Evolutionary conservation across 2,888 invertebrate species (phyloP), one percentile per base, ranked within the genome.

Genomic region (Aphodius granarius): DNA sequence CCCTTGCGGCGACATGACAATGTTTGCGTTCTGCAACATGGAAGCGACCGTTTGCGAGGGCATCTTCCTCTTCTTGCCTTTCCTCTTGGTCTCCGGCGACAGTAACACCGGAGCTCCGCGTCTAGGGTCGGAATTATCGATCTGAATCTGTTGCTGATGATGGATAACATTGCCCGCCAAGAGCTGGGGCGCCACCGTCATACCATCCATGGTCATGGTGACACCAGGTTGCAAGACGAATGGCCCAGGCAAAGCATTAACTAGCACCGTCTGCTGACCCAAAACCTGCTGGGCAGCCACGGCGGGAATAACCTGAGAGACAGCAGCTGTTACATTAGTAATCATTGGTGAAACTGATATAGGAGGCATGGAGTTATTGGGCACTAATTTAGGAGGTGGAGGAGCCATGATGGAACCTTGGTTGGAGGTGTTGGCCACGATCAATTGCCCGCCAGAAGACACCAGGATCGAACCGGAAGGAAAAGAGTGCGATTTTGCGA

Each of bases 221-320:
- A 94, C 91, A 2, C 93, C 91, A 0, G 94, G 94, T 82, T 95
- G 95, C 66, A 95, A 90, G 5, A 95, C 92, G 80, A 94, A 94
- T 0, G 94, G 94, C 17, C 94, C 89, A 71, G 93, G 93, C 78
- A 95, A 87, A 0, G 95, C 92, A 83, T 96, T 96, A 0, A 96
- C 93, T 4, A 96, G 90, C 0, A 95, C 94, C 0, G 95, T 92
- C 22, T 94, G 93, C 83, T 92, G 94, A 22, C 93, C 94, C 1
- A 94, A 89, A 17, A 94, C 91, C 43, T 92, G 91, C 80, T 91
- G 92, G 64, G 83, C 84, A 71, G 83, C 84, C 0, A 91, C 91
- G 0, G 91, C 90, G 0, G 92, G 91, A 63, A 92, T 90, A 0
- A 92, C 91, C 85, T 93, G 92, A 9, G 91, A 89, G 5, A 92